phyloP scores from a whole-genome alignment of 64 coral and sea anemone species.

The Dendrophyllia cribrosa region DNA sequence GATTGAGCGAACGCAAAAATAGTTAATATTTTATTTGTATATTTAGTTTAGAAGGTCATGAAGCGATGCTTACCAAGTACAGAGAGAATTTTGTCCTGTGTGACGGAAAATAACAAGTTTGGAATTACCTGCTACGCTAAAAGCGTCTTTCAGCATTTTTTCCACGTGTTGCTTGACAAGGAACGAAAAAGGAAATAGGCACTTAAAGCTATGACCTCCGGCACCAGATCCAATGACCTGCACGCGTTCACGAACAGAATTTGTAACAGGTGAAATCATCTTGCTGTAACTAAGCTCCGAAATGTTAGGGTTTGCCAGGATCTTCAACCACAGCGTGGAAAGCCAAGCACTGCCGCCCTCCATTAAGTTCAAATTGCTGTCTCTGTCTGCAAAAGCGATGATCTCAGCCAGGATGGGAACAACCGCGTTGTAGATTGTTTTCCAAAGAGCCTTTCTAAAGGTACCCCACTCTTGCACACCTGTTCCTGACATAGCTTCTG shows the following conservation, averaged over 20 bases:
- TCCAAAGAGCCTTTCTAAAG: conserved; percentile 71
- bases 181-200: conserved; percentile 85
- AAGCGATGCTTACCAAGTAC: no score
- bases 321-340: conserved; percentile 7
- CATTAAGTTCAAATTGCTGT: conserved; percentile 72
- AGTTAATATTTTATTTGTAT: no score
- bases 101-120: no score
- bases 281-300: conserved; percentile 52
- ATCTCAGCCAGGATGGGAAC: conserved; percentile 77
- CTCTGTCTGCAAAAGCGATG: conserved; percentile 74
- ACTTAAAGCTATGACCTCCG: conserved; percentile 57
- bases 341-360: conserved; percentile 24
- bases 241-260: conserved; percentile 49
- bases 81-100: no score
- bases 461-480: conserved; percentile 83
- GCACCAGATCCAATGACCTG: conserved; percentile 61
- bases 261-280: conserved; percentile 56
- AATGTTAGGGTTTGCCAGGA: conserved; percentile 48
- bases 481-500: conserved; percentile 83
- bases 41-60: no score
- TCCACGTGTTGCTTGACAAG: conserved; percentile 70
- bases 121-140: conserved; percentile 38
- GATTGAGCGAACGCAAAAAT: no score
- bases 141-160: conserved; percentile 44
- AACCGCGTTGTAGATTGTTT: conserved; percentile 63